Percentiles rank a stretch among this genome's conserved stretches.
These are phyloP conservation scores for Aphodius sticticus DNA, from an alignment of 2,888 invertebrate species.

Conservation along the genomic window DNA sequence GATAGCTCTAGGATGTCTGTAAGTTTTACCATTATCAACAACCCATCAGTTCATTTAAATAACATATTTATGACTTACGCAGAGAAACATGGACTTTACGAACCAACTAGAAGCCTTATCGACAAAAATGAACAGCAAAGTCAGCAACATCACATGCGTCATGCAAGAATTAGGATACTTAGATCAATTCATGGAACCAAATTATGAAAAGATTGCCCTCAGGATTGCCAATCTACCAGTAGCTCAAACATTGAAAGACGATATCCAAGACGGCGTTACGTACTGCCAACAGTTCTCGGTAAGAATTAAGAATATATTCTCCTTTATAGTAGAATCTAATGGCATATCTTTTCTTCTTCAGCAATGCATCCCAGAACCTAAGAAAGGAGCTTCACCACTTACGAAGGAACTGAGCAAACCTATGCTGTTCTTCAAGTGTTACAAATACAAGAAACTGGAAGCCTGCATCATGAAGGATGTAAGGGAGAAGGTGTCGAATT, in stretches of 20 bases:
- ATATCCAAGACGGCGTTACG: slow-evolving; percentile 72
- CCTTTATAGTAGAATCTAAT: background rate
- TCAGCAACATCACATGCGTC: slow-evolving; percentile 72
- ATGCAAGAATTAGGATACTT: slow-evolving; percentile 77
- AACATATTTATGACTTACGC: slow-evolving; percentile 30
- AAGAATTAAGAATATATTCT: slow-evolving; percentile 46
- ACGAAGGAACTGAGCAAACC: slow-evolving; percentile 71
- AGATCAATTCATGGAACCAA: slow-evolving; percentile 71
- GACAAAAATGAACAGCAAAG: slow-evolving; percentile 63
- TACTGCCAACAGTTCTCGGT: slow-evolving; percentile 77
- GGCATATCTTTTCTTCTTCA: slow-evolving; percentile 51
- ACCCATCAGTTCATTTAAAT: background rate
- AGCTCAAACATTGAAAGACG: slow-evolving; percentile 67
- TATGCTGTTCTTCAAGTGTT: slow-evolving; percentile 78
- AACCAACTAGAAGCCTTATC: slow-evolving; percentile 69
- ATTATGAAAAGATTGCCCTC: slow-evolving; percentile 69
- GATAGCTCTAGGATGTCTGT: slow-evolving; percentile 66
- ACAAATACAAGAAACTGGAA: slow-evolving; percentile 77
- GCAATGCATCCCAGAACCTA: slow-evolving; percentile 75
- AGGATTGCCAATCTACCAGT: slow-evolving; percentile 70
- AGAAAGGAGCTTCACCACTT: slow-evolving; percentile 69
- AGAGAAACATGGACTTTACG: slow-evolving; percentile 70
- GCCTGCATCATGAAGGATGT: slow-evolving; percentile 78
- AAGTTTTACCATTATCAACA: slow-evolving; percentile 50
- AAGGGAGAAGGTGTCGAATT: slow-evolving; percentile 66